Conservation (phyloP, 2,888 invertebrate species). For the Pheosia gnoma region DNA sequence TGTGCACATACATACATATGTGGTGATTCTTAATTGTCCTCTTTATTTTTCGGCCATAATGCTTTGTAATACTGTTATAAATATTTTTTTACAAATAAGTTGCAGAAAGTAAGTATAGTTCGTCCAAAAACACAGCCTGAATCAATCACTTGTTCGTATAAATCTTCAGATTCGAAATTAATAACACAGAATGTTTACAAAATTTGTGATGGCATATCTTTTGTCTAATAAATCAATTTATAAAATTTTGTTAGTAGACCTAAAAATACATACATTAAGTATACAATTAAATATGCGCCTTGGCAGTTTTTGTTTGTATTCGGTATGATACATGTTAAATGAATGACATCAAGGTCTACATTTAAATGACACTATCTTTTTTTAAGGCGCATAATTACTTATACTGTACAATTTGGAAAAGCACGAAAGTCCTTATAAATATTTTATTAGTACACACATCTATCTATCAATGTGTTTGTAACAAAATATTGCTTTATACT, state of each 20-base stretch:
- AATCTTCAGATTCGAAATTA: slow-evolving; percentile 27
- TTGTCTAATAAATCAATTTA: background rate
- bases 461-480: slow-evolving; percentile 31
- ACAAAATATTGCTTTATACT: slow-evolving; percentile 55
- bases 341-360: background rate
- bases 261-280: background rate
- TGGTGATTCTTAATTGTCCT: no score
- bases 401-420: slow-evolving; percentile 12
- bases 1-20: no score
- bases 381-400: background rate
- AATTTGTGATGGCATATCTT: slow-evolving; percentile 39
- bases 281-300: background rate
- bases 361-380: background rate
- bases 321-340: background rate
- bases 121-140: no score
- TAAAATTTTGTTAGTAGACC: slow-evolving; percentile 10
- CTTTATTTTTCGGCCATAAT: no score
- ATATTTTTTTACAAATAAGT: no score
- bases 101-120: no score
- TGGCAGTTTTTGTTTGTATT: no score
- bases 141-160: no score
- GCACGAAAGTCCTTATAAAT: slow-evolving; percentile 13
- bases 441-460: slow-evolving; percentile 22
- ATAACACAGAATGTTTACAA: slow-evolving; percentile 30
- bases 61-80: no score